Base-by-base conservation (phyloP, 2,888 invertebrate species). In the Agrochola circellaris region DNA sequence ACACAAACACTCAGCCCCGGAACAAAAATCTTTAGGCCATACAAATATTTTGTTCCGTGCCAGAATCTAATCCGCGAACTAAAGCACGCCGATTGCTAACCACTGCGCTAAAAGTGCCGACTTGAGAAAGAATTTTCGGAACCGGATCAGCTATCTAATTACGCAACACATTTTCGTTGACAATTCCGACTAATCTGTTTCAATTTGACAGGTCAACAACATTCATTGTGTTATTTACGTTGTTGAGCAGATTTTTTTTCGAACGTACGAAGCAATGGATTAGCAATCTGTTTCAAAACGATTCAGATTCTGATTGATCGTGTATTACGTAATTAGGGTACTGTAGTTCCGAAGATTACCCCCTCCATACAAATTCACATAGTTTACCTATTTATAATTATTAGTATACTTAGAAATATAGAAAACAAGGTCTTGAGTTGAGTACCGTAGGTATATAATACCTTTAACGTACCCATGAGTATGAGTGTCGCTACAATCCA, bases 21-120 rank as follows among this genome's bases (percentile, higher is more conserved):
- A 66, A 51, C 20, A 38, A 60, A 11, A 30, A 51, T 45, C 30
- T 42, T 11, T 42, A 30, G 34, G 15, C 26, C 13, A 26, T 34
- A 38, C 1, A 51, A 51, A 51, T 3, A 30, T 15, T 17, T 60
- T 77, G 48, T 42, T 26, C 11, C 23, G 15, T 42, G 8, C 42
- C 20, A 60, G 77, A 79, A 56, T 48, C 56, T 56, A 72, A 80
- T 30, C 62, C 20, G 62, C 13, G 42, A 26, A 42, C 38, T 38
- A 58, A 20, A 58, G n/a, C 23, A 58, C 34, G 26, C 34, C n/a
- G n/a, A 58, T 54, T 56, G 42, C 34, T 56, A 54, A 30, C 26
- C 30, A 42, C 38, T 42, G 34, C 30, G 30, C 54, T 45, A 30
- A n/a, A 20, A 72, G 26, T 66, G 23, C 3, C 23, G 42, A 38